These are phyloP conservation scores for Oscheius sp. DNA, from an alignment of 2,888 invertebrate species.

Conservation along the genomic window DNA sequence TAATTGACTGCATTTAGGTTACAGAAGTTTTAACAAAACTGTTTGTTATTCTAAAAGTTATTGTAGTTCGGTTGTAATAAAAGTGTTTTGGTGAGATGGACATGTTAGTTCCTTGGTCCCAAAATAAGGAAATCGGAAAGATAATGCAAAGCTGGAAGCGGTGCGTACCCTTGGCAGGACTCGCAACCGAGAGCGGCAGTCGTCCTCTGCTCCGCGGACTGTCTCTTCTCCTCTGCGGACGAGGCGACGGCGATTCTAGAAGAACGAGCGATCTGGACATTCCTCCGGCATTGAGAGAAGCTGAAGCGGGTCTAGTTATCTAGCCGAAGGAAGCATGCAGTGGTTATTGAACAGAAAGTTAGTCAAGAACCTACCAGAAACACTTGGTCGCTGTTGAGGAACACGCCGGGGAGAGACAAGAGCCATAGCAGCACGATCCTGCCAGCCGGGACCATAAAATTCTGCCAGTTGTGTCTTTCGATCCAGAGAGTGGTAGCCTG, in stretches of 20 bases:
- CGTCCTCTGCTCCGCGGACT: conserved; percentile 34
- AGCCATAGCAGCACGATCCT: conserved; percentile 44
- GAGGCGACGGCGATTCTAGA: conserved; percentile 47
- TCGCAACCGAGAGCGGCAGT: conserved; percentile 45
- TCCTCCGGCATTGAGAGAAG: conserved; percentile 43
- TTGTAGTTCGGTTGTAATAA: neutral
- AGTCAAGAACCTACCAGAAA: neutral
- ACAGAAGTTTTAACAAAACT: too few species aligned
- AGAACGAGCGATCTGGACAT: conserved; percentile 71
- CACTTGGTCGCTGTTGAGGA: conserved; percentile 30
- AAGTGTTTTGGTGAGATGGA: conserved; percentile 15
- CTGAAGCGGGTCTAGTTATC: conserved; percentile 24
- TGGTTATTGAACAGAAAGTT: neutral
- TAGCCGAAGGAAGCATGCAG: conserved; percentile 2
- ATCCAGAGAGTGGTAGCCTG: conserved; percentile 65
- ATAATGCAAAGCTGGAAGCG: neutral
- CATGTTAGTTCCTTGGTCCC: conserved; percentile 44
- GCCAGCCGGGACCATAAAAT: conserved; percentile 43
- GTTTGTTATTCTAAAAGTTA: too few species aligned
- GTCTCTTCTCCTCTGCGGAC: conserved; percentile 25
- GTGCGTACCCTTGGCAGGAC: conserved; percentile 40
- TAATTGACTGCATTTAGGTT: too few species aligned
- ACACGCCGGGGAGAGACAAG: conserved; percentile 45
- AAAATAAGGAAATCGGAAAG: conserved; percentile 24
- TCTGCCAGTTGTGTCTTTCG: conserved; percentile 61